A percentile compares a stretch with the other conserved stretches of the same genome.
phyloP scores from a whole-genome alignment of 35 echinoderm and acorn worm species.

The Ophiothrix spiculata region DNA sequence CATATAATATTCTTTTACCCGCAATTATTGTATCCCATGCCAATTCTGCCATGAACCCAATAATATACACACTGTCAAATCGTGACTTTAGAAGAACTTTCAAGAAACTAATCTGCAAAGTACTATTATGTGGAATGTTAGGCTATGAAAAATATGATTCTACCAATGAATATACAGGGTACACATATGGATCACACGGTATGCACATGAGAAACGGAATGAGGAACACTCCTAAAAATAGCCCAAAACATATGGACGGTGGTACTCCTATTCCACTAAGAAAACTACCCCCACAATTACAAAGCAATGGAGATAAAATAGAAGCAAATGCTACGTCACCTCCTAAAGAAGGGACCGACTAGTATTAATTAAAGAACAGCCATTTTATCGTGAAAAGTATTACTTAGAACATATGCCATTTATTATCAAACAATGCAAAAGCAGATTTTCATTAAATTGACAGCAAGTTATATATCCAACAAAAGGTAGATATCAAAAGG shows the following conservation, averaged over 20 bases:
- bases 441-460: no score
- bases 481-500: no score
- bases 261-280: constrained; percentile 29
- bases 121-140: constrained; percentile 59
- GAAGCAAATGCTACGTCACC: not conserved
- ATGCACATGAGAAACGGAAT: constrained; percentile 28
- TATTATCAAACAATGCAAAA: no score
- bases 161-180: constrained; percentile 37
- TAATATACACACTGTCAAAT: constrained; percentile 86
- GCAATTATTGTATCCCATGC: constrained; percentile 92
- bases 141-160: constrained; percentile 37
- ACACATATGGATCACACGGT: constrained; percentile 17
- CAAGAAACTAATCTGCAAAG: constrained; percentile 60
- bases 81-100: constrained; percentile 87
- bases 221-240: constrained; percentile 24
- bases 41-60: constrained; percentile 96
- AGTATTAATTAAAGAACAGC: no score
- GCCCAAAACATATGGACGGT: constrained; percentile 1
- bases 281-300: constrained; percentile 9
- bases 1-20: constrained; percentile 51
- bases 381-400: no score
- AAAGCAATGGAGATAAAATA: not conserved
- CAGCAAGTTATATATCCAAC: no score
- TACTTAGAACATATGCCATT: no score
- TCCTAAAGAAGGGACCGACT: not conserved